phyloP scores from a whole-genome alignment of 2,797 vertebrate species.

The Melanotaenia trifasciata region DNA sequence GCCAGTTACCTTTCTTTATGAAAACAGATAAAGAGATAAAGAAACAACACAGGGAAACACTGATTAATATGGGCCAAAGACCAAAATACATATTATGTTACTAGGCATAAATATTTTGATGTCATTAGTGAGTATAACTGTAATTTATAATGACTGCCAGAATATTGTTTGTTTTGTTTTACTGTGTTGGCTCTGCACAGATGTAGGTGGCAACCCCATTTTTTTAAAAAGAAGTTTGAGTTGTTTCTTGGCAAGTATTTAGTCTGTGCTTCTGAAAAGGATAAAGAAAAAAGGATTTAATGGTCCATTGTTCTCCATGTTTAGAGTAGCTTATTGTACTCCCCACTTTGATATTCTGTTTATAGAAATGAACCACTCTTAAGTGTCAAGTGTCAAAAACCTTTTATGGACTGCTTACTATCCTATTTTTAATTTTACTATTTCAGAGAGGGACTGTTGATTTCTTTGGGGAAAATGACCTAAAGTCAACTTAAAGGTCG shows the following conservation, averaged over 20 bases:
- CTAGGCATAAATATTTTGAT: not conserved
- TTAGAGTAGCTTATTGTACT: not conserved
- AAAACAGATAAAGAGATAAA: not conserved
- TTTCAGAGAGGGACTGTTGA: no score
- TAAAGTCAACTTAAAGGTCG: no score
- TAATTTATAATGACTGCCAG: not conserved
- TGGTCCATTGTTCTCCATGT: not conserved
- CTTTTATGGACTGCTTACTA: no score
- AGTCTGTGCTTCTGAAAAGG: not conserved
- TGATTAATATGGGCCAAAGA: not conserved
- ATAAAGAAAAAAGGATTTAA: not conserved
- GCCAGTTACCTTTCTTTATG: conserved; percentile 1
- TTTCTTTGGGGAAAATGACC: no score
- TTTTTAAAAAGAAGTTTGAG: not conserved
- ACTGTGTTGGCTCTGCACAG: not conserved
- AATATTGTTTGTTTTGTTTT: not conserved
- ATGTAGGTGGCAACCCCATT: not conserved
- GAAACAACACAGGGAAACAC: conserved; percentile 10
- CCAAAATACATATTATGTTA: not conserved
- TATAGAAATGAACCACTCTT: no score
- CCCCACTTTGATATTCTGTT: not conserved
- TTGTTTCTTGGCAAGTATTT: not conserved
- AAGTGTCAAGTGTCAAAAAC: no score
- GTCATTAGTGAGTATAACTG: not conserved
- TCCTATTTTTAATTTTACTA: no score